A percentile compares a stretch with the other conserved stretches of the same genome.
phyloP scores from a whole-genome alignment of 35 echinoderm and acorn worm species.

The Hemicentrotus pulcherrimus region DNA sequence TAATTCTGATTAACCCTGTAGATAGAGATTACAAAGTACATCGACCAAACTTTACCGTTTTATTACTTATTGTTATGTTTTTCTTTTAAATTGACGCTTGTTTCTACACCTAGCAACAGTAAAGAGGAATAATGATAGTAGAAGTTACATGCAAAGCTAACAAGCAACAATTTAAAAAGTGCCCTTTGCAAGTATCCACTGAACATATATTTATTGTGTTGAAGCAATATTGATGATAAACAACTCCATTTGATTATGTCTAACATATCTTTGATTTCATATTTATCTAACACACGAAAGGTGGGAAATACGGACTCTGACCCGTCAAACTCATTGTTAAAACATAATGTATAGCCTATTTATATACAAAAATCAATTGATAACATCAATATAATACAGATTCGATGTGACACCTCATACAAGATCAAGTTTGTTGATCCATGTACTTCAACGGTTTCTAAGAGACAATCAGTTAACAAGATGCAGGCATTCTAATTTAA shows the following conservation, averaged over 20 bases:
- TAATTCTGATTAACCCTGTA: too few species aligned
- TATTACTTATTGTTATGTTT: too few species aligned
- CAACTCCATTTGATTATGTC: conserved; percentile 10
- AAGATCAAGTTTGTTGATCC: not conserved
- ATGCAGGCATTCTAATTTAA: not conserved
- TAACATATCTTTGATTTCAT: not conserved
- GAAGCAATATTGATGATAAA: not conserved
- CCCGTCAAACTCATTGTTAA: not conserved
- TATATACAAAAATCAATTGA: not conserved
- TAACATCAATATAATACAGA: not conserved
- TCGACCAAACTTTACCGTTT: too few species aligned
- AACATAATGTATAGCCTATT: not conserved
- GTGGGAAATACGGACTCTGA: not conserved
- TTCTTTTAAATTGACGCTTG: too few species aligned
- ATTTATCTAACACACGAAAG: not conserved
- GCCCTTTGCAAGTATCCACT: not conserved
- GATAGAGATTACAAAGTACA: too few species aligned
- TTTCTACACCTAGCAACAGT: not conserved
- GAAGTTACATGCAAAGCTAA: not conserved
- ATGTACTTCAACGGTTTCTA: too few species aligned
- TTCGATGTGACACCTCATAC: not conserved
- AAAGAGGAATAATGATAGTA: not conserved
- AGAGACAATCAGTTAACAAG: not conserved
- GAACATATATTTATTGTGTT: not conserved
- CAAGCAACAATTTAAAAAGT: not conserved